Base-by-base conservation (phyloP, 2,797 vertebrate genomes). In the Morus bassanus region DNA sequence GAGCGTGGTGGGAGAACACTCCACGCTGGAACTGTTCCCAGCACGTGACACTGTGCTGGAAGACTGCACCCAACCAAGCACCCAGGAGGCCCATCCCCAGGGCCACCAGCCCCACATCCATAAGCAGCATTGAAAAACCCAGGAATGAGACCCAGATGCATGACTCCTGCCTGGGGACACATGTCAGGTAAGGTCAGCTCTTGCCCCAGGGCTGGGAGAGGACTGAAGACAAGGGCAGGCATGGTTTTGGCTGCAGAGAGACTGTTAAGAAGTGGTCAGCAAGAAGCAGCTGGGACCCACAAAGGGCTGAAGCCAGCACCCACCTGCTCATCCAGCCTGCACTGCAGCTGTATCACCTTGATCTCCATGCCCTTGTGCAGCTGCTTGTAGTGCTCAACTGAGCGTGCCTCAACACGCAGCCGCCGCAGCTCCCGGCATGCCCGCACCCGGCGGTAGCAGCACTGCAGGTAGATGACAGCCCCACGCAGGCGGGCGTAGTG, bases 281-380 rank as follows among this genome's bases (percentile, higher is more conserved):
- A 22, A 22, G 24, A 33, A 35, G 5, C 37, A 13, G 9, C 37
- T 25, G 4, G 22, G 19, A n/a, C 17, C 45, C 25, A 28, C 0
- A 1, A 22, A 31, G 45, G 10, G n/a, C 31, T 10, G 19, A 35
- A 39, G 33, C 48, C 7, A 33, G 68, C 61, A 60, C 83, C 39
- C 86, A 98, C 98, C 97, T 98, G 97, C 82, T 98, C 97, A 43
- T 98, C 98, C 19, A 98, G 98, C 85, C 95, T 96, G 48, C 98
- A 54, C 98, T 98, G 98, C 85, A 99, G 97, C 97, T 98, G 98
- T 45, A 98, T 98, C 96, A 98, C 97, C 96, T 98, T 98, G 91
- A 98, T 98, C 88, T 99, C 98, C 98, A 98, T 98, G 92, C 98
- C 98, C 91, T 97, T 98, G 98, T 98, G 98, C 96, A 99, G 98